Conservation (phyloP, 2,888 invertebrate genomes). For the Scaptomyza caliginosa region DNA sequence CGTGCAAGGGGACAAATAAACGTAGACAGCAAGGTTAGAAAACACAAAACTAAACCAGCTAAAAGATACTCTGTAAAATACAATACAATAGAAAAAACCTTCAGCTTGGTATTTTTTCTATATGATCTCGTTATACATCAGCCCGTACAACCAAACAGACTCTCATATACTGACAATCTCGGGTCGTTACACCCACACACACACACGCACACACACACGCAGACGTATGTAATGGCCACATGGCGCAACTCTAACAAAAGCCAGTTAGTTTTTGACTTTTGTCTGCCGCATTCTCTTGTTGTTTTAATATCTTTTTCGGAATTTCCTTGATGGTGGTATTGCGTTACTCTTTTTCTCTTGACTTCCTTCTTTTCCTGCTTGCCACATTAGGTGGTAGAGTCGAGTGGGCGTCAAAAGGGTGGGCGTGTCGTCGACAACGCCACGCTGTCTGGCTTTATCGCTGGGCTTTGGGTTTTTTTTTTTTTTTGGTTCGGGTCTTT, state of each 20-base stretch:
- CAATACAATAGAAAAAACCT: too few relatives aligned
- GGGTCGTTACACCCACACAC: constrained; percentile 40
- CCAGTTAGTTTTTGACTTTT: constrained; percentile 76
- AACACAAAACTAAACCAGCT: not conserved
- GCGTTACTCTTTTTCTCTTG: constrained; percentile 59
- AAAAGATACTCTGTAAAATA: not conserved
- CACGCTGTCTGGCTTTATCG: constrained; percentile 68
- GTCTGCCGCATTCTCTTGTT: constrained; percentile 46
- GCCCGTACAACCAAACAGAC: too few relatives aligned
- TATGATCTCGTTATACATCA: too few relatives aligned
- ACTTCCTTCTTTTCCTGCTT: not conserved
- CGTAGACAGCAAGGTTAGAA: constrained; percentile 20
- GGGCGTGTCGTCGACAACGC: constrained; percentile 58
- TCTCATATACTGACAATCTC: constrained; percentile 15
- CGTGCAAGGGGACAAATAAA: constrained; percentile 53
- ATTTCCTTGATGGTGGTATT: constrained; percentile 35
- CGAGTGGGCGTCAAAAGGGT: constrained; percentile 7
- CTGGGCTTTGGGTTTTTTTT: constrained; percentile 16
- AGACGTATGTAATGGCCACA: constrained; percentile 65
- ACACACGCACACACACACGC: constrained; percentile 12
- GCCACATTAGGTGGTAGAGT: not conserved
- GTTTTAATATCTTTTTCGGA: constrained; percentile 1
- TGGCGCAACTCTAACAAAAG: constrained; percentile 74
- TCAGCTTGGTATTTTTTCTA: too few relatives aligned
- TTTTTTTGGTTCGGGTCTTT: constrained; percentile 21